Percentiles rank a stretch among this genome's conserved stretches.
Evolutionary conservation across 1,140 invertebrate genomes (phyloP).

Genomic region (Armadillidium nasatum): DNA sequence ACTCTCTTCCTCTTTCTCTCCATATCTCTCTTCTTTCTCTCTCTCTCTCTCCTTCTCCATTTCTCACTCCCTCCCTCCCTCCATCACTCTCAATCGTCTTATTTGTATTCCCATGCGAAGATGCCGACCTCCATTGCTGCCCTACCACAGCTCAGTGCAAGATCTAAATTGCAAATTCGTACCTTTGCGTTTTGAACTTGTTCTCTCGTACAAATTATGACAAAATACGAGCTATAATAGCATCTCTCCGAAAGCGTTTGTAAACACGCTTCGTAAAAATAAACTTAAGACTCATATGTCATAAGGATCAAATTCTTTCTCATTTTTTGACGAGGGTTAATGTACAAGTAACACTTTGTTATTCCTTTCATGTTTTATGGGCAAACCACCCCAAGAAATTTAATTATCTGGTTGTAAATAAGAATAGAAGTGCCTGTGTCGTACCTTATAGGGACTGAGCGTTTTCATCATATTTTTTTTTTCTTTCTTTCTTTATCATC

Average conservation of each 20-base stretch:
- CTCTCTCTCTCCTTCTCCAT: too few species aligned
- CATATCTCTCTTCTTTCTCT: too few species aligned
- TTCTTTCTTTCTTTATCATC: too few species aligned
- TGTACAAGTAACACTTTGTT: not conserved
- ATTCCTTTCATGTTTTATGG: slow-evolving; percentile 11
- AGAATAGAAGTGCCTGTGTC: not conserved
- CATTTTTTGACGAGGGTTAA: too few species aligned
- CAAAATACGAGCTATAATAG: slow-evolving; percentile 4
- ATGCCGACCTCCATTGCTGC: not conserved
- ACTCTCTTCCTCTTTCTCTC: too few species aligned
- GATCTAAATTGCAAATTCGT: slow-evolving; percentile 13
- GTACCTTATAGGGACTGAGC: not conserved
- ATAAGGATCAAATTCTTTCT: too few species aligned
- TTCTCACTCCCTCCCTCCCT: too few species aligned
- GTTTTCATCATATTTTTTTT: too few species aligned
- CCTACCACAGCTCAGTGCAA: slow-evolving; percentile 5
- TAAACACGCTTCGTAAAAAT: not conserved
- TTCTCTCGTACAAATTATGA: slow-evolving; percentile 11
- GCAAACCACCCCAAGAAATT: slow-evolving; percentile 9
- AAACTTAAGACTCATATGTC: not conserved
- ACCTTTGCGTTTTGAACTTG: slow-evolving; percentile 9
- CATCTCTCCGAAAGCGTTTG: not conserved
- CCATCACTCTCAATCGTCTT: not conserved
- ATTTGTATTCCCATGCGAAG: not conserved
- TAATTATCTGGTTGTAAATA: slow-evolving; percentile 11